Percentiles rank a stretch among this genome's conserved stretches.
phyloP scores from a whole-genome alignment of 92 coral and sea anemone genomes.

The Blastomussa wellsi region DNA sequence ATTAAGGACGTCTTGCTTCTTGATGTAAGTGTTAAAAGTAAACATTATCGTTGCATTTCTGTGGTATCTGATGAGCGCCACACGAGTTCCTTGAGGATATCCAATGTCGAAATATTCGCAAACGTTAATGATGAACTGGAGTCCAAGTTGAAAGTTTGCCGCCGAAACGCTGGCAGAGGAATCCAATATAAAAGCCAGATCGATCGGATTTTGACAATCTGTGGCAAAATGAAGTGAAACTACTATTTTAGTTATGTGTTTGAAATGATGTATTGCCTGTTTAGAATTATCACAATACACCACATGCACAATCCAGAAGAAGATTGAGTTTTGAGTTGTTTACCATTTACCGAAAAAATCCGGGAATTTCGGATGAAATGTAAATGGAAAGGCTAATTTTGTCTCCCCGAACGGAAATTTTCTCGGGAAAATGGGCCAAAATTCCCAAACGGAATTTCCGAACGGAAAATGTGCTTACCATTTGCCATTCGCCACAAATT shows the following conservation, averaged over 20 bases:
- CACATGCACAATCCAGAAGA: not conserved
- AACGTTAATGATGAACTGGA: slow-evolving; percentile 54
- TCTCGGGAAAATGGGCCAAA: too few species aligned
- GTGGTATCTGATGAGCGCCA: slow-evolving; percentile 65
- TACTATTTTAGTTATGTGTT: not conserved
- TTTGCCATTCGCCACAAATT: too few species aligned
- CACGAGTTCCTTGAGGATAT: slow-evolving; percentile 49
- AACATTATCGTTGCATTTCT: slow-evolving; percentile 44
- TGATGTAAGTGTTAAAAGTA: slow-evolving; percentile 42
- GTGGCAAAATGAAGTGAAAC: not conserved
- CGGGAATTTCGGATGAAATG: too few species aligned
- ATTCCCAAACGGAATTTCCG: too few species aligned
- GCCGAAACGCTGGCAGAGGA: slow-evolving; percentile 61
- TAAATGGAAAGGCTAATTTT: too few species aligned
- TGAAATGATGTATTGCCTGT: not conserved
- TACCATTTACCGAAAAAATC: too few species aligned
- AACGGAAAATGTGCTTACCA: too few species aligned
- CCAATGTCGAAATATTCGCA: slow-evolving; percentile 56
- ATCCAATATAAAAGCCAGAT: slow-evolving; percentile 67
- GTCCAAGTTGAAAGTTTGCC: slow-evolving; percentile 30
- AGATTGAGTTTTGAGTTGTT: not conserved
- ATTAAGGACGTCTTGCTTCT: slow-evolving; percentile 25
- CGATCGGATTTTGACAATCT: slow-evolving; percentile 72
- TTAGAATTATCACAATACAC: not conserved
- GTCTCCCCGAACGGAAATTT: too few species aligned